phyloP scores from a whole-genome alignment of 2,113 vertebrate genomes.

The Chamaea fasciata region DNA sequence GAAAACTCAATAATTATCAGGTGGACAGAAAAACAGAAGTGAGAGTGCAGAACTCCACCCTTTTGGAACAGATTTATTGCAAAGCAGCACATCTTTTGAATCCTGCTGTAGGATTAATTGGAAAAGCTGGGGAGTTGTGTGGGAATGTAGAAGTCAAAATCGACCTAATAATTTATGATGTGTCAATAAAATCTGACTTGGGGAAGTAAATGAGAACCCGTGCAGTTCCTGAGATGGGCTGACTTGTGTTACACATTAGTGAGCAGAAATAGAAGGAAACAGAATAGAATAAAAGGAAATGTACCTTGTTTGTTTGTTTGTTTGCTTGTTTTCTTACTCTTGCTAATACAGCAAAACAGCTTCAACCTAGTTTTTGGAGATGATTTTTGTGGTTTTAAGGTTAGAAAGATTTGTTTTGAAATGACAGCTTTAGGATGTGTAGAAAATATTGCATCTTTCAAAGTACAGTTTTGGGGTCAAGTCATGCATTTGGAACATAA shows the following conservation, averaged over 20 bases:
- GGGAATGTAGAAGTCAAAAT: background rate
- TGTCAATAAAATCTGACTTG: background rate
- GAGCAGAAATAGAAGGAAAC: background rate
- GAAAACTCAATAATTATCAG: background rate
- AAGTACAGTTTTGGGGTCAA: background rate
- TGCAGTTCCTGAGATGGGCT: background rate
- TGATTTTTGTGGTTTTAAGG: background rate
- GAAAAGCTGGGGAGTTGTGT: background rate
- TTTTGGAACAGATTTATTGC: background rate
- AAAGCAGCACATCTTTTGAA: background rate
- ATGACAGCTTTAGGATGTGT: background rate
- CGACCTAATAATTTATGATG: background rate
- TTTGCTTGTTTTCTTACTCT: background rate
- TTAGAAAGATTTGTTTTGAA: conserved; percentile 28
- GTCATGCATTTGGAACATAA: background rate
- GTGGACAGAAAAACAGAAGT: background rate
- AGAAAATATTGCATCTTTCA: background rate
- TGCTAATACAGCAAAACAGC: background rate
- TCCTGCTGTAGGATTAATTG: background rate
- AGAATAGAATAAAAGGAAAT: background rate
- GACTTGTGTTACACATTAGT: background rate
- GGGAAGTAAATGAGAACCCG: background rate
- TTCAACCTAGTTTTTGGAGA: background rate
- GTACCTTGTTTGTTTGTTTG: background rate
- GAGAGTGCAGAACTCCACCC: background rate